Base-by-base conservation (phyloP, 1,140 invertebrate genomes). In the Parasteatoda tepidariorum region DNA sequence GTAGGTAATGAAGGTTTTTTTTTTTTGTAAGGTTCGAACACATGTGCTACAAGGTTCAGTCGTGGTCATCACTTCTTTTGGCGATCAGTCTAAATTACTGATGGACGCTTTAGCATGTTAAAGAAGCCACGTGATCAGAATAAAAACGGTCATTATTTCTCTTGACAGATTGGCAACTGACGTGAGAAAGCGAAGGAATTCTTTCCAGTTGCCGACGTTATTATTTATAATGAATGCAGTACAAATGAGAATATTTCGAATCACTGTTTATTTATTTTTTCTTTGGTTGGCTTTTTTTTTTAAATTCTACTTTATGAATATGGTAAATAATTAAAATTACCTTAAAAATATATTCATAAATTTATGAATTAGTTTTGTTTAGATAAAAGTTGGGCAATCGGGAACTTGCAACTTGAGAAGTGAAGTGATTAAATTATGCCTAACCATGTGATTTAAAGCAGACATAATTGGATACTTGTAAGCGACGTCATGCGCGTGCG, bases 141-240 rank as follows among this genome's bases (percentile, higher is more conserved):
- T 79, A 64, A 68, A 79, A 79, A 79, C 30, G 68, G 62, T 68
- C 76, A 79, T 79, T 79, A 79, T 79, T 79, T 64, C 38, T 28
- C 64, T 67, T 79, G 76, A 79, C 76, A 48, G 62, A 79, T 79
- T 79, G 76, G 76, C 76, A 79, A 79, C 76, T 55, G 62, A 68
- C 76, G 64, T 79, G 76, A 68, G 76, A 68, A 67, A 67, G 76
- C 33, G 38, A n/a, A 67, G 15, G 28, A 57, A 34, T 68, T 79
- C 38, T 13, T 66, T 33, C 73, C 22, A 15, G 24, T 33, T 2
- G 59, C 55, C 57, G 73, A 34, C 24, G 24, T 57, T 68, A 62
- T 64, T 79, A 79, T 79, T 57, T 68, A 59, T 79, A 68, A 79
- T 79, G 76, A 79, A 68, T 79, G 76, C 26, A 24, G 7, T 24